Percentiles rank a stretch among this genome's conserved stretches.
Evolutionary conservation across 2,888 invertebrate species (phyloP).

Genomic region (Chrysolina americana): DNA sequence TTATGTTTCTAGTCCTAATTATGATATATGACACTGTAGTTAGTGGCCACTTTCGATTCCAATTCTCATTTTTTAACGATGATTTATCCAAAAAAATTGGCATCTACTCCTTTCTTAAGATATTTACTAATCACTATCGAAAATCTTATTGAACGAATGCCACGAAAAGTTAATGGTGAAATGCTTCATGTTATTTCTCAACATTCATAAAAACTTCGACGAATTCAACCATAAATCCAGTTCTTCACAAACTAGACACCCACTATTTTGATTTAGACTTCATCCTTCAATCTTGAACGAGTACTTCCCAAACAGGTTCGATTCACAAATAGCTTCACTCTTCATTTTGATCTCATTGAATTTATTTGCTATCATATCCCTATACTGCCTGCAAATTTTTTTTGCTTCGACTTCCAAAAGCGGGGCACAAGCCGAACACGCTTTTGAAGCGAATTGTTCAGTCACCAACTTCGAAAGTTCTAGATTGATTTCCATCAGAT

Average conservation of each 20-base stretch:
- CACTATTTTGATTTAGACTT: background rate
- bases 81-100: no score
- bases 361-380: conserved; percentile 26
- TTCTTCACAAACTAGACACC: background rate
- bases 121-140: no score
- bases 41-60: no score
- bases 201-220: no score
- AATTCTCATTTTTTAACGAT: no score
- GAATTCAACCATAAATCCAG: no score
- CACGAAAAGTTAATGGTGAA: no score
- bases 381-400: conserved; percentile 26
- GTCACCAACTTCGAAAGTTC: conserved; percentile 30
- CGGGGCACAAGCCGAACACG: conserved; percentile 32
- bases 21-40: no score
- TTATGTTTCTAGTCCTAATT: no score
- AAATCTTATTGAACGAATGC: no score
- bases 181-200: no score
- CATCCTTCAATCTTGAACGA: conserved; percentile 18
- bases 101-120: no score
- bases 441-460: background rate
- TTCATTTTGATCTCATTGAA: conserved; percentile 31
- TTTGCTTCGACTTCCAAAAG: conserved; percentile 28
- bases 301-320: conserved; percentile 8
- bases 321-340: conserved; percentile 18
- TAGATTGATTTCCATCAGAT: conserved; percentile 25